A percentile compares a stretch with the other conserved stretches of the same genome.
These are phyloP conservation scores for Erethizon dorsatum DNA, from an alignment of 2,797 vertebrate genomes.

Conservation along the genomic window DNA sequence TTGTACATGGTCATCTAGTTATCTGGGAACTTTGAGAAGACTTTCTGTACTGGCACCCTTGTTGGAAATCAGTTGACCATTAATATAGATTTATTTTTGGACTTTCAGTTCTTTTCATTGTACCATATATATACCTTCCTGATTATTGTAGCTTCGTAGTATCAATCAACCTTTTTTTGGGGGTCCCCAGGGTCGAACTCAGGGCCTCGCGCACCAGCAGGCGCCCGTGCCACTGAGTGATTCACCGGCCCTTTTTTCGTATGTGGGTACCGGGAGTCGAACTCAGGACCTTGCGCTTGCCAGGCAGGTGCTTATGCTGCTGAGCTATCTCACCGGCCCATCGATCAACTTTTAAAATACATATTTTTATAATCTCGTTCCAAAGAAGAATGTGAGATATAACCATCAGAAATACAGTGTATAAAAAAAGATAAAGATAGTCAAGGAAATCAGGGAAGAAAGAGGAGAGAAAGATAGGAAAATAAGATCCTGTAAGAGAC, in stretches of 20 bases:
- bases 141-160: not conserved
- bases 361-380: not conserved
- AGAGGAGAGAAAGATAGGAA: not conserved
- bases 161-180: not conserved
- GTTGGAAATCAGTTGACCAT: not conserved
- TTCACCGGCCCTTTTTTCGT: too few relatives aligned
- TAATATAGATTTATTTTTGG: slow-evolving; percentile 10
- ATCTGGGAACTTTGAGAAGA: not conserved
- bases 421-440: not conserved
- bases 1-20: not conserved
- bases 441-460: not conserved
- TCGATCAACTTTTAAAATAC: not conserved
- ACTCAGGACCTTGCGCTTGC: too few relatives aligned
- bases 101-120: not conserved
- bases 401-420: not conserved
- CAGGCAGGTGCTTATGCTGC: too few relatives aligned
- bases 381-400: not conserved
- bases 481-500: not conserved
- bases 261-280: too few relatives aligned
- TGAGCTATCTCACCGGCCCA: too few relatives aligned
- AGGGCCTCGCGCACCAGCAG: too few relatives aligned
- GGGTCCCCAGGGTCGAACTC: too few relatives aligned
- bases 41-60: not conserved
- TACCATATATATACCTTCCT: not conserved
- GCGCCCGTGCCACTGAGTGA: too few relatives aligned